Base-by-base conservation (phyloP, 2,888 invertebrate species). In the Ganaspis brasiliensis region DNA sequence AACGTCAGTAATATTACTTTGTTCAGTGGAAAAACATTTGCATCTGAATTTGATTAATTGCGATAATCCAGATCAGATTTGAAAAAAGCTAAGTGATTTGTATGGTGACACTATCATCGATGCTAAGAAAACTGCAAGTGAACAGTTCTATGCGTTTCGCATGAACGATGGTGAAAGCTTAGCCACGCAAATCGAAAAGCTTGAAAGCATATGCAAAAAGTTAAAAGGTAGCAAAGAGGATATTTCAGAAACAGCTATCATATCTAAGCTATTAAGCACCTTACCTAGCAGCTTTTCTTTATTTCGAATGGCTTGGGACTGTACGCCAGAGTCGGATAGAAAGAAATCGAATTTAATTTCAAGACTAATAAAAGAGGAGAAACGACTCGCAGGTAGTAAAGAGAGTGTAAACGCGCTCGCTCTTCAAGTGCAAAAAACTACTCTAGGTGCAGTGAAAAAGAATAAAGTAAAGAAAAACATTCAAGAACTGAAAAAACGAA, bases 231-330 rank as follows among this genome's bases (percentile, higher is more conserved):
- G n/a, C n/a, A n/a, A n/a, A n/a, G n/a, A n/a, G n/a, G n/a, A n/a
- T n/a, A n/a, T n/a, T n/a, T n/a, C n/a, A 40, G 40, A 40, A 40
- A 40, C 40, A 8, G 40, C 40, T 12, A 40, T 40, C 1, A 40
- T 40, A 12, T 40, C 40, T 2, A 52, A 52, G 16, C 5, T 52
- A n/a, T 10, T 52, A 16, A 52, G 52, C 52, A 14, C n/a, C n/a
- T 52, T 52, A n/a, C 5, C 52, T 6, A 16, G 8, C 16, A 52
- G 16, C 1, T 52, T 52, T 12, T 52, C 16, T 10, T 3, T 59
- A 0, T 79, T 79, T 40, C 21, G 45, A 10, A 75, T 77, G 73
- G 73, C 79, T 2, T 80, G 79, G 76, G 76, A 80, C 4, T 49
- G 79, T 52, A 77, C 79, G 1, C 9, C 74, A 0, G 10, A n/a